Base-by-base conservation (phyloP, 2,113 vertebrate genomes). In the Xiphophorus couchianus region DNA sequence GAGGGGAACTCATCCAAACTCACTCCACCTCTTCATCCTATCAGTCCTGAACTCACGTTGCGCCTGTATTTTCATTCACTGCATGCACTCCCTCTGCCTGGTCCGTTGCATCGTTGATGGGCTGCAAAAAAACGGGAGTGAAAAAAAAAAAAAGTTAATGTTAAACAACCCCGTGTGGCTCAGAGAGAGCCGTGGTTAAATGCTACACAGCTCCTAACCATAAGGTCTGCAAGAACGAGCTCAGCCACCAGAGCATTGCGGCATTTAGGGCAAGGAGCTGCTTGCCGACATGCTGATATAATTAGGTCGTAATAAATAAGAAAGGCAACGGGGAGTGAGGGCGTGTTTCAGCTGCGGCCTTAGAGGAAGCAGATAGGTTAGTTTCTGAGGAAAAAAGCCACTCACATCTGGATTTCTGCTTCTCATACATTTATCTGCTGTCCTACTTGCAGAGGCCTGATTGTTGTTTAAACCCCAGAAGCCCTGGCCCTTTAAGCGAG, bases 241-340 rank as follows among this genome's bases (percentile, higher is more conserved):
- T 66, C 73, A 76, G 86, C 82, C 86, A 62, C 62, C 5, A 74
- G 86, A 84, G 88, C 83, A 73, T 74, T 73, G 74, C 74, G 5
- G 88, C 89, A 90, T 93, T 93, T 88, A 90, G 91, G 89, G 79
- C 91, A 90, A 79, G 73, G 35, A 86, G 81, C 81, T 14, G 80
- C 71, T 70, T 71, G 84, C 88, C 80, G 86, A 88, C 87, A 84
- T 81, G 42, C 82, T 86, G 88, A 89, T 90, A 85, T 92, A 93
- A 93, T 92, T 89, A 91, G 90, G 89, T 87, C 78, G 71, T 90
- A 88, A 92, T 92, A 89, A 89, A 91, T 91, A 90, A 88, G 86
- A 65, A 33, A 83, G 83, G 78, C 81, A 83, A 76, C 22, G 11
- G 84, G 84, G 84, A 88, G 83, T 22, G 78, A 75, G 82, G 85